Evolutionary conservation across 2,888 invertebrate genomes (phyloP).

Genomic region (Sesia apiformis): DNA sequence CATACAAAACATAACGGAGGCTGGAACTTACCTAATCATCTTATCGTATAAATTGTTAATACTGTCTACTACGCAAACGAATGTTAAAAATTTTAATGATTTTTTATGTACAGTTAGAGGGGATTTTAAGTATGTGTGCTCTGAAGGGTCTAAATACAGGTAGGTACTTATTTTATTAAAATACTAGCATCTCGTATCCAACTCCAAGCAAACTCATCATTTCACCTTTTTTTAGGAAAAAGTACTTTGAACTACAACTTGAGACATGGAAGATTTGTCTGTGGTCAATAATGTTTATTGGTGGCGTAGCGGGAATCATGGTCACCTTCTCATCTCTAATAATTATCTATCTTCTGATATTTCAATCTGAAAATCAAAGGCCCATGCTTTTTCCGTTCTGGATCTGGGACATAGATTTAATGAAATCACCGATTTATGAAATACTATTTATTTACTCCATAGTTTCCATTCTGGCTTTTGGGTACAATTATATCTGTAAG

Average conservation of each 20-base stretch:
- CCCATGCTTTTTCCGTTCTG: constrained; percentile 41
- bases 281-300: constrained; percentile 17
- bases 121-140: constrained; percentile 38
- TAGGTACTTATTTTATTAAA: constrained; percentile 7
- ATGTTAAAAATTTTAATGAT: constrained; percentile 25
- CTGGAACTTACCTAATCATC: constrained; percentile 29
- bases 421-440: constrained; percentile 34
- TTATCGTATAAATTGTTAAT: constrained; percentile 32
- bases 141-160: constrained; percentile 30
- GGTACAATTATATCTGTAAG: constrained; percentile 38
- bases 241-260: constrained; percentile 34
- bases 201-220: background rate
- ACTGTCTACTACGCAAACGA: constrained; percentile 21
- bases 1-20: constrained; percentile 28
- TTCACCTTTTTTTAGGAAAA: constrained; percentile 20
- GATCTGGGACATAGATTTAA: constrained; percentile 28
- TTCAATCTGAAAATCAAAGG: constrained; percentile 19
- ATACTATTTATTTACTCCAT: constrained; percentile 26
- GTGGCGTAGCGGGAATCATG: constrained; percentile 16
- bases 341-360: background rate
- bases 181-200: background rate
- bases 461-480: constrained; percentile 18
- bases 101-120: constrained; percentile 25
- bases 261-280: constrained; percentile 34
- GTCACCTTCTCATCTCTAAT: constrained; percentile 5